Conservation (phyloP, 2,797 vertebrate species). For the Eulemur rubriventer region DNA sequence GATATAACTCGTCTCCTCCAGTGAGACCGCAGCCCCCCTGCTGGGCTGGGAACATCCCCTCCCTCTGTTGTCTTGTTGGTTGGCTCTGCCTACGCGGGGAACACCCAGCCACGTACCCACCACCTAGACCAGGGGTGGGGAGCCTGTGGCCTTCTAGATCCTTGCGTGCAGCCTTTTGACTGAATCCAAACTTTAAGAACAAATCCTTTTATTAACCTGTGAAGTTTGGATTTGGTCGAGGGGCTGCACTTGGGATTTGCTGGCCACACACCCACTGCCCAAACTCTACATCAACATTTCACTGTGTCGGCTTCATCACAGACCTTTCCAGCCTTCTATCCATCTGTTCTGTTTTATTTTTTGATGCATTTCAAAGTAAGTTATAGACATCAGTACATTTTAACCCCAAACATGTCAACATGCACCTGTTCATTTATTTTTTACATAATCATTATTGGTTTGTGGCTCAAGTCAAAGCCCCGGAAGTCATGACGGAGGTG, state of each 20-base stretch:
- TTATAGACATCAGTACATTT: not conserved
- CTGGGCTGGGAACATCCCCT: too few species aligned
- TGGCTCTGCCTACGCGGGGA: not conserved
- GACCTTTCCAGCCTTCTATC: not conserved
- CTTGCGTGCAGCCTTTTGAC: not conserved
- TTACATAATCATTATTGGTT: not conserved
- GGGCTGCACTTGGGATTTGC: not conserved
- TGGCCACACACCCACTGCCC: not conserved
- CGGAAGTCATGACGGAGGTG: not conserved
- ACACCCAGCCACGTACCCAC: not conserved
- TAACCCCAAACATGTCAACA: not conserved
- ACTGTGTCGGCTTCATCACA: not conserved
- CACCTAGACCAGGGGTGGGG: too few species aligned
- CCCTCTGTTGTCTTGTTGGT: not conserved
- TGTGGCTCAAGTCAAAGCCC: not conserved
- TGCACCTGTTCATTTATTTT: not conserved
- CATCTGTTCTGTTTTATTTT: not conserved
- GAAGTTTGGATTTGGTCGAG: too few species aligned
- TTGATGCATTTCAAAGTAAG: not conserved
- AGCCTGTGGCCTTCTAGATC: not conserved
- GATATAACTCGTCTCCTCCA: not conserved
- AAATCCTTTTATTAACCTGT: not conserved
- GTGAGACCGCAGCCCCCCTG: not conserved
- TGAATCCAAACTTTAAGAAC: not conserved
- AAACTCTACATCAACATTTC: not conserved